Conservation (phyloP, 2,113 vertebrate genomes). For the Dasypus novemcinctus region DNA sequence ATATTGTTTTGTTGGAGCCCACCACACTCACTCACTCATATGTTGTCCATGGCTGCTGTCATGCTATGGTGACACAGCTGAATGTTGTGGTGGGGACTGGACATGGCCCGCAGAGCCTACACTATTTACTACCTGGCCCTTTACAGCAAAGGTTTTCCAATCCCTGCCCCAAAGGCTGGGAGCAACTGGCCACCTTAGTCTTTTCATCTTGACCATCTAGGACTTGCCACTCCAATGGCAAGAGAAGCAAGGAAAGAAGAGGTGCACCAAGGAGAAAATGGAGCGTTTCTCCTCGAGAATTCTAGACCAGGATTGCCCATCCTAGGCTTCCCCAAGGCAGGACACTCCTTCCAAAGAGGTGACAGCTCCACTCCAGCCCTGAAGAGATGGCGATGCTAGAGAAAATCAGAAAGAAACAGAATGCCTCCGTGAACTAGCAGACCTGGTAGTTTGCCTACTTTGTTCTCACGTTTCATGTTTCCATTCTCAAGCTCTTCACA, state of each 20-base stretch:
- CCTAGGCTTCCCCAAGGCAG: background rate
- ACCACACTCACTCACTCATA: background rate
- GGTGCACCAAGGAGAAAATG: rapidly evolving
- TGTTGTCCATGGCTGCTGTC: background rate
- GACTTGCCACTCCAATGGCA: background rate
- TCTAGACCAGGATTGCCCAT: background rate
- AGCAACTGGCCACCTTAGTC: background rate
- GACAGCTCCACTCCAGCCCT: background rate
- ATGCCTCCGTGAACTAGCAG: background rate
- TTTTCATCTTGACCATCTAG: background rate
- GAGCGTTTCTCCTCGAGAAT: background rate
- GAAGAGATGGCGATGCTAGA: background rate
- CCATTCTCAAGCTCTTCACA: background rate
- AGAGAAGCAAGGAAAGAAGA: background rate
- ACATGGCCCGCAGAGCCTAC: background rate
- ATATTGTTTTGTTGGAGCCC: background rate
- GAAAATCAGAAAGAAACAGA: background rate
- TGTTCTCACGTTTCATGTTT: background rate
- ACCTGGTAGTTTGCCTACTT: background rate
- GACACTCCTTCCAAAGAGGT: background rate
- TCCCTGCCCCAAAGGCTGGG: background rate
- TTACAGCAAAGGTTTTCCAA: background rate
- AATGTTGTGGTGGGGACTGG: background rate
- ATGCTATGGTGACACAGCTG: background rate
- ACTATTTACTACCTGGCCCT: background rate